Evolutionary conservation across 2,888 invertebrate genomes (phyloP).

Genomic region (Lepidochitona cinerea): DNA sequence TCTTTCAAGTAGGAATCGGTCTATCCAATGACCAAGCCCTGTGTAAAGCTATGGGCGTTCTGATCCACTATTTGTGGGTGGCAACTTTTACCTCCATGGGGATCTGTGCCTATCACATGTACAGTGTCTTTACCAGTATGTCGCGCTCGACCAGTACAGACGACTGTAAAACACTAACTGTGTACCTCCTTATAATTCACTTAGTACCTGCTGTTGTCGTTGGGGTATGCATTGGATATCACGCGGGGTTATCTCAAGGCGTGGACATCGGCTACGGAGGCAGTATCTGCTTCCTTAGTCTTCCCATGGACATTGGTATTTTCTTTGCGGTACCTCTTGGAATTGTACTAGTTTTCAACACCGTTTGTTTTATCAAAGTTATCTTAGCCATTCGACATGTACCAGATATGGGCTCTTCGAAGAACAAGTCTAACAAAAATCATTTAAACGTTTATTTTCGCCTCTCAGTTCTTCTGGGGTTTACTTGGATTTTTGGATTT

Average conservation of each 20-base stretch:
- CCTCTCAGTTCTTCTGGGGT: conserved; percentile 13
- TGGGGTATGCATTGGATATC: background rate
- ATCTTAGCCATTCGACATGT: conserved; percentile 1
- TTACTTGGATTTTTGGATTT: conserved; percentile 18
- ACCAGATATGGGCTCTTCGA: background rate
- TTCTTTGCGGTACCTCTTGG: conserved; percentile 17
- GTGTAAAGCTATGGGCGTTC: background rate
- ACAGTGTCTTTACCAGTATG: background rate
- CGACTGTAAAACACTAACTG: no score
- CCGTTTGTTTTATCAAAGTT: conserved; percentile 10
- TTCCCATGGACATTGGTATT: background rate
- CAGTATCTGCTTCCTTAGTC: conserved; percentile 12
- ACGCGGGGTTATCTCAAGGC: background rate
- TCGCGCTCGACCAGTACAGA: no score
- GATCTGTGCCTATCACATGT: conserved; percentile 2
- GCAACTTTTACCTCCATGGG: background rate
- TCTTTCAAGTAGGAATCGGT: background rate
- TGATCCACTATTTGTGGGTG: conserved; percentile 2
- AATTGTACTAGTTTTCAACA: conserved; percentile 1
- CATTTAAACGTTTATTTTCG: conserved; percentile 10
- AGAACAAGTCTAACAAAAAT: conserved; percentile 1
- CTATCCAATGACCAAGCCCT: background rate
- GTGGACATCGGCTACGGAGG: conserved; percentile 16
- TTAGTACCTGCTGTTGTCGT: no score
- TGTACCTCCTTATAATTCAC: no score